phyloP scores from a whole-genome alignment of 2,888 invertebrate genomes.

The Dicroscelio sp. region DNA sequence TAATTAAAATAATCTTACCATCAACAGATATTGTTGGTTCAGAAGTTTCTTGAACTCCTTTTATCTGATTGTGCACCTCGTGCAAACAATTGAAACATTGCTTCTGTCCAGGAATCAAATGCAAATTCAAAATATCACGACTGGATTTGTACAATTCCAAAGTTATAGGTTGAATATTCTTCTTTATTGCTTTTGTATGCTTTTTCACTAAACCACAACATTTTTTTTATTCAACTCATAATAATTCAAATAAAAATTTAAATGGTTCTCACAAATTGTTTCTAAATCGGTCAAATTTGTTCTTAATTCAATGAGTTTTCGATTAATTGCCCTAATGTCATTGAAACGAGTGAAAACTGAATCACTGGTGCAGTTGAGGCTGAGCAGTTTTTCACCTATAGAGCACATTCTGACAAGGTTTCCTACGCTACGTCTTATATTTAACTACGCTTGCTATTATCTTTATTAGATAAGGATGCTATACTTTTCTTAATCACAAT shows the following conservation, averaged over 20 bases:
- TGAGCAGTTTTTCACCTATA: neutral
- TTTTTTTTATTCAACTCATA: neutral
- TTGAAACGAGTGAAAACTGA: neutral
- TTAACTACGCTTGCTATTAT: no score
- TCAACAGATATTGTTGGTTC: conserved; percentile 1
- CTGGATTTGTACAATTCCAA: neutral
- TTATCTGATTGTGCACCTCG: neutral
- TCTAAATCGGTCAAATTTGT: neutral
- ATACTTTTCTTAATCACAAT: no score
- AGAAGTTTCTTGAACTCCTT: neutral
- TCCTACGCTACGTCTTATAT: neutral
- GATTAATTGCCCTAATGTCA: neutral
- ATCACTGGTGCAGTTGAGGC: neutral
- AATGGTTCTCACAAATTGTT: neutral
- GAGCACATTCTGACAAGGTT: neutral
- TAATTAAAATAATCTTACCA: conserved; percentile 2
- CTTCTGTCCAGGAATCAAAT: conserved; percentile 32
- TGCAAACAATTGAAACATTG: conserved; percentile 6
- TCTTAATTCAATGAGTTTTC: neutral
- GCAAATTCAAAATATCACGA: conserved; percentile 10
- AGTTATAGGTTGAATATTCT: neutral
- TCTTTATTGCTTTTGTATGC: neutral
- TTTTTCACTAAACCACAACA: neutral
- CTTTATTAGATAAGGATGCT: no score
- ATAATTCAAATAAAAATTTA: neutral